Conservation (phyloP, 2,888 invertebrate genomes). For the Troides oblongomaculatus region DNA sequence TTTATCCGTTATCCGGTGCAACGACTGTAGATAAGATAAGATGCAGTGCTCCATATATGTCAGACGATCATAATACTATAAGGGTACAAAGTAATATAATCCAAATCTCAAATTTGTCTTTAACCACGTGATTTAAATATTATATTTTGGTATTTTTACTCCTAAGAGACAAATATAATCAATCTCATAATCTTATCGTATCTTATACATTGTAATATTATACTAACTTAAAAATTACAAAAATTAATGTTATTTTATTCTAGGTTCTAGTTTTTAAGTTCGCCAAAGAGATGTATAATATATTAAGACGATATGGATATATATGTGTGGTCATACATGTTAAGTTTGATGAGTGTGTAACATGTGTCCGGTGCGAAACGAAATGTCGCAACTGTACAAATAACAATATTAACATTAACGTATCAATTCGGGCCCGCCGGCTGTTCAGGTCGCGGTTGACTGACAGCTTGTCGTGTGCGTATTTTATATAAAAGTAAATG, state of each 20-base stretch:
- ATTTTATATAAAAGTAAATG: conserved; percentile 24
- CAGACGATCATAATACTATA: neutral
- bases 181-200: too few relatives aligned
- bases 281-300: too few relatives aligned
- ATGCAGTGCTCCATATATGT: neutral
- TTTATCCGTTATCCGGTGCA: neutral
- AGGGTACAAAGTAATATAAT: neutral
- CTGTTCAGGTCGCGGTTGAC: conserved; percentile 4
- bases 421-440: conserved; percentile 19
- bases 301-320: too few relatives aligned
- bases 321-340: too few relatives aligned
- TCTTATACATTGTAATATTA: too few relatives aligned
- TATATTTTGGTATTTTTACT: too few relatives aligned
- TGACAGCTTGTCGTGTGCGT: conserved; percentile 17
- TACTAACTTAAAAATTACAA: too few relatives aligned
- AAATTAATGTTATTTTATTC: too few relatives aligned
- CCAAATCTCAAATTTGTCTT: neutral
- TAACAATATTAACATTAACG: conserved; percentile 21
- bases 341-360: neutral
- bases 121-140: too few relatives aligned
- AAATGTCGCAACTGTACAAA: conserved; percentile 18
- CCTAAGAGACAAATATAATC: too few relatives aligned
- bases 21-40: conserved; percentile 5
- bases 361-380: neutral
- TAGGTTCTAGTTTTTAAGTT: too few relatives aligned